Evolutionary conservation across 2,888 invertebrate species (phyloP), one percentile per base, ranked within the genome.

Genomic region (Drosophila macrothrix): DNA sequence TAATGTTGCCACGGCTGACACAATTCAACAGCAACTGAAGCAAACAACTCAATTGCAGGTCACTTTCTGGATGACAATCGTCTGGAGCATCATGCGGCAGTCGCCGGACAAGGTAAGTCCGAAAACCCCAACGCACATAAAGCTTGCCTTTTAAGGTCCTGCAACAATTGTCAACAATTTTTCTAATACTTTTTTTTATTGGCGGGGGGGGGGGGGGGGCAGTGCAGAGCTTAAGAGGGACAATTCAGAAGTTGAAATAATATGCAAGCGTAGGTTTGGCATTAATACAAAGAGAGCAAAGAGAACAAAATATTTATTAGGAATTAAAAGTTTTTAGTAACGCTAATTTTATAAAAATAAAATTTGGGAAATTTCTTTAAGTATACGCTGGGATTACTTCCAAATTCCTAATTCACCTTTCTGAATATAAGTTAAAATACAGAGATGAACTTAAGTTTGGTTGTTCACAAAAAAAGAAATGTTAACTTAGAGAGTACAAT

Each of bases 51-150:
- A 88, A 88, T 88, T 88, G 82, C 88, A 93, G 93, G 93, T 83
- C 93, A 93, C 83, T 91, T 93, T 80, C 90, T 93, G 70, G 93
- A 93, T 79, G 93, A 93, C 84, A 93, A 92, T 79, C 92, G 93
- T 56, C 84, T 94, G 82, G 93, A 93, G 76, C 93, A 93, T 89
- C 94, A 93, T 86, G 88, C 91, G 50, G 90, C 90, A 37, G 88
- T 90, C 37, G 80, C 90, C 58, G 93, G 92, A 76, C 92, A 93
- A 84, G 91, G 92, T 84, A 89, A 91, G 89, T 83, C 72, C 66
- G 39, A 60, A 58, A 73, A 49, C 28, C 55, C 60, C 66, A 72
- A 68, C 73, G 35, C 9, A 31, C 31, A 31, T 29, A 28, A 33
- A 28, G 31, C 37, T 37, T 55, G 69, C 91, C 80, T 73, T 91